Evolutionary conservation across 1,140 invertebrate genomes (phyloP).

Genomic region (Tetragonula clypearis): DNA sequence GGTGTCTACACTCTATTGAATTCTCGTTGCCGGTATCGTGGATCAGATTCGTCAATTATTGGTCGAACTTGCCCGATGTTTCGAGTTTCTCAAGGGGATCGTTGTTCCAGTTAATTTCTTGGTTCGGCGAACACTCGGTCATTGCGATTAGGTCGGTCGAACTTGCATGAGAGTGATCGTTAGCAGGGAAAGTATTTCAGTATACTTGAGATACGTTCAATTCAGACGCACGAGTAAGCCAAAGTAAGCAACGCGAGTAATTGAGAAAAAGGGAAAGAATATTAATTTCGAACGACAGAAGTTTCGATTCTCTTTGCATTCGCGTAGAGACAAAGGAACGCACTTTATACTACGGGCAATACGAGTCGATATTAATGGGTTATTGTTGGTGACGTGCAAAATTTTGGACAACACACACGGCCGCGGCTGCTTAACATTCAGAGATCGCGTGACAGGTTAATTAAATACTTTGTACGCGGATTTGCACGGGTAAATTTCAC

Average conservation of each 20-base stretch:
- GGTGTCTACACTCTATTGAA: slow-evolving; percentile 12
- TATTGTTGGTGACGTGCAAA: neutral
- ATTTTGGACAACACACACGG: slow-evolving; percentile 7
- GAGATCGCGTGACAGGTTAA: slow-evolving; percentile 60
- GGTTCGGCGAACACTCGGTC: slow-evolving; percentile 26
- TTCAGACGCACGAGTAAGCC: no score
- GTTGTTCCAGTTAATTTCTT: slow-evolving; percentile 38
- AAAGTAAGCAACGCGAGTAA: neutral
- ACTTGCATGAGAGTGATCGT: neutral
- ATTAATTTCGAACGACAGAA: neutral
- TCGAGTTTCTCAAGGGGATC: slow-evolving; percentile 7
- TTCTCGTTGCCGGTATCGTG: slow-evolving; percentile 51
- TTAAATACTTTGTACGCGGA: slow-evolving; percentile 65
- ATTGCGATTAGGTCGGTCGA: slow-evolving; percentile 10
- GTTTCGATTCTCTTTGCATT: no score
- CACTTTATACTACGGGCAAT: neutral
- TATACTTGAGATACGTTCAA: neutral
- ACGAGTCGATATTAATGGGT: neutral
- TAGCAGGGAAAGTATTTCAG: neutral
- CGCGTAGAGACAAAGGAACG: no score
- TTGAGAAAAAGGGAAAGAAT: neutral
- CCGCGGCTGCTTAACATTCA: slow-evolving; percentile 26
- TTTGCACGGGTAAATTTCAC: slow-evolving; percentile 53
- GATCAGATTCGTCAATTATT: slow-evolving; percentile 55
- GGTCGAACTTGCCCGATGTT: slow-evolving; percentile 54